A percentile compares a stretch with the other conserved stretches of the same genome.
Conservation (phyloP, 2,113 vertebrate species). For the Thamnophis sirtalis region DNA sequence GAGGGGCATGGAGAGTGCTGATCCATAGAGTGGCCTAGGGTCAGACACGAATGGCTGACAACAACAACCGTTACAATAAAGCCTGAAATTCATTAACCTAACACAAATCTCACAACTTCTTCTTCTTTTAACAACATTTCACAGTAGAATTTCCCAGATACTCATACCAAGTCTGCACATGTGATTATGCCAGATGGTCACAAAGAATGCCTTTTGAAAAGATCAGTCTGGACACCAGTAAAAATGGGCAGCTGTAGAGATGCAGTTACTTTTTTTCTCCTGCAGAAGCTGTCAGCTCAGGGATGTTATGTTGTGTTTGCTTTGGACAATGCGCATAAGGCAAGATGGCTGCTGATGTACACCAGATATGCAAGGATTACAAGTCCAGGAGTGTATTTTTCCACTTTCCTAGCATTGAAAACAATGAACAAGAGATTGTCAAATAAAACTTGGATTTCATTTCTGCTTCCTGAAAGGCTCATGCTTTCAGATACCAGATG, state of each 20-base stretch:
- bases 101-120: background rate
- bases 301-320: background rate
- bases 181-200: background rate
- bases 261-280: background rate
- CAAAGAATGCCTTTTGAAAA: background rate
- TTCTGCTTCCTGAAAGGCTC: background rate
- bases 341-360: background rate
- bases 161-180: background rate
- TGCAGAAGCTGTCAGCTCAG: background rate
- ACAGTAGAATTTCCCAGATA: background rate
- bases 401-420: background rate
- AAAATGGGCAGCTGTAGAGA: background rate
- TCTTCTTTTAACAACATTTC: background rate
- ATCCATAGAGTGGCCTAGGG: background rate
- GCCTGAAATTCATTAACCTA: background rate
- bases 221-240: background rate
- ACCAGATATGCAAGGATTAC: background rate
- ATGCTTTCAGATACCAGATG: background rate
- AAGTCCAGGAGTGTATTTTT: background rate
- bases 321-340: background rate
- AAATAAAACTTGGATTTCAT: background rate
- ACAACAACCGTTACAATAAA: background rate
- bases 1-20: background rate
- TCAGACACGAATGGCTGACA: background rate
- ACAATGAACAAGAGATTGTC: background rate